A percentile compares a stretch with the other conserved stretches of the same genome.
phyloP scores from a whole-genome alignment of 2,113 vertebrate genomes.

The Nycticryphes semicollaris region DNA sequence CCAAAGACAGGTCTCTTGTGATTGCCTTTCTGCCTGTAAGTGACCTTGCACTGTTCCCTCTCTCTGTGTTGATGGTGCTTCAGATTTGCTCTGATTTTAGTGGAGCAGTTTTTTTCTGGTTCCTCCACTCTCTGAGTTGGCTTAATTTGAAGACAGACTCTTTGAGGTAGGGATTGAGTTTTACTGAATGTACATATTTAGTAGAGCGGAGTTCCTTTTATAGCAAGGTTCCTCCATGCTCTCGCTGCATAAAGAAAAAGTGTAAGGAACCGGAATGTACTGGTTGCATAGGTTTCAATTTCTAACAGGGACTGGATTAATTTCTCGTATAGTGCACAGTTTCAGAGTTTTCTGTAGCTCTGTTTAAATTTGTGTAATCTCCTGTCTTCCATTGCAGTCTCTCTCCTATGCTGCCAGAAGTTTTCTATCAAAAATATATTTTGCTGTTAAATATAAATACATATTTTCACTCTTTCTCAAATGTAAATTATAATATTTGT shows the following conservation, averaged over 20 bases:
- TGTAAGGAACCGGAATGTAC: not conserved
- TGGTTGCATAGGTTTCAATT: not conserved
- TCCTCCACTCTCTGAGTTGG: not conserved
- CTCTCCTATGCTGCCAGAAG: not conserved
- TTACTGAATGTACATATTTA: not conserved
- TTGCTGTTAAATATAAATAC: not conserved
- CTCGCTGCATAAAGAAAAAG: not conserved
- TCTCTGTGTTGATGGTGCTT: not conserved
- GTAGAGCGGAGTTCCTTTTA: not conserved
- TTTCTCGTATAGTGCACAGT: not conserved
- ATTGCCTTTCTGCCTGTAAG: not conserved
- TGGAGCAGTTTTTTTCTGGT: not conserved
- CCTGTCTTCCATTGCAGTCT: not conserved
- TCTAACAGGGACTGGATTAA: not conserved
- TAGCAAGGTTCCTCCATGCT: not conserved
- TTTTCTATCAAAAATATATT: not conserved
- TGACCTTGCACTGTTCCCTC: not conserved
- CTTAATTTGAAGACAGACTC: not conserved
- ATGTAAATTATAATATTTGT: not conserved
- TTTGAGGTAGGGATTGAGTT: not conserved
- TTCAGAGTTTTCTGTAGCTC: not conserved
- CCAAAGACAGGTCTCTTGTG: not conserved
- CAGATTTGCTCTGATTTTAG: not conserved
- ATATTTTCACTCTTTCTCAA: not conserved
- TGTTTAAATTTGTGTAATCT: not conserved